Conservation (phyloP, 2,888 invertebrate genomes). For the Leptogaster cylindrica region DNA sequence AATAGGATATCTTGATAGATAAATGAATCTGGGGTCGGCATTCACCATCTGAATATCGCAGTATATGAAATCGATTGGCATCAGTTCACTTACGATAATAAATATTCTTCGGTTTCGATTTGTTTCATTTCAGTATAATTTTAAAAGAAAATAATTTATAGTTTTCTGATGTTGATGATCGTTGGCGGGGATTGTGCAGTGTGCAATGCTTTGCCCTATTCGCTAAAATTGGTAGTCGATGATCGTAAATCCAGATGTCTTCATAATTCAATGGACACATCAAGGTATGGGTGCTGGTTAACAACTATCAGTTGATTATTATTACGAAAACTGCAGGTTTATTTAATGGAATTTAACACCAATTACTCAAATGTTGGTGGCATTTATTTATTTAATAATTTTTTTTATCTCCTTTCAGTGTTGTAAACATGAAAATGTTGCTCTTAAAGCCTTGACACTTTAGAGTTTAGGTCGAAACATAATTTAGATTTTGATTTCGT, state of each 20-base stretch:
- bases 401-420: too few relatives aligned
- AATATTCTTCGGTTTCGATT: conserved; percentile 44
- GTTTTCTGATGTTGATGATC: too few relatives aligned
- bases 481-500: too few relatives aligned
- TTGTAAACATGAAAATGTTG: too few relatives aligned
- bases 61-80: background rate
- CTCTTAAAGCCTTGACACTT: too few relatives aligned
- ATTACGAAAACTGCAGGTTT: conserved; percentile 13
- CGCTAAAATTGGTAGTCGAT: conserved; percentile 40
- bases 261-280: conserved; percentile 13
- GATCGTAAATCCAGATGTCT: conserved; percentile 43
- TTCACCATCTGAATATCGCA: background rate
- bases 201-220: background rate
- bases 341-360: conserved; percentile 35
- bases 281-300: conserved; percentile 14
- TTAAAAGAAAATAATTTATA: conserved; percentile 45
- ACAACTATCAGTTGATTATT: conserved; percentile 24
- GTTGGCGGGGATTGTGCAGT: conserved; percentile 10
- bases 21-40: conserved; percentile 26
- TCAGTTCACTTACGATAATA: conserved; percentile 20
- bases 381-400: too few relatives aligned
- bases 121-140: conserved; percentile 46
- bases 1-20: conserved; percentile 25
- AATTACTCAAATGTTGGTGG: conserved; percentile 26
- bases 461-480: too few relatives aligned